Percentiles rank a stretch among this genome's conserved stretches.
Conservation (phyloP, 2,113 vertebrate genomes). For the Ictidomys tridecemlineatus region DNA sequence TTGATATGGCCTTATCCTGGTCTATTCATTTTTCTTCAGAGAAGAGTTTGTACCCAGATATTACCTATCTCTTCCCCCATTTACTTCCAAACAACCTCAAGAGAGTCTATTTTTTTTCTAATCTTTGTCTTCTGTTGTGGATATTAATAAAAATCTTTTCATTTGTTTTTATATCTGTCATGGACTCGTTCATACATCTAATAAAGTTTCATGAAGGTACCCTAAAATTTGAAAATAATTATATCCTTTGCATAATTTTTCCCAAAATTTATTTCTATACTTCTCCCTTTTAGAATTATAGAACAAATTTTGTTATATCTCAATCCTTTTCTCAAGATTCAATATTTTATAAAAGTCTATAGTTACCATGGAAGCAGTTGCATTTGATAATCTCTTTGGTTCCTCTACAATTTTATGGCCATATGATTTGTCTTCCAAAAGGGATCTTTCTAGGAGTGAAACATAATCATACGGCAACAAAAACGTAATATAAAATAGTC, state of each 20-base stretch:
- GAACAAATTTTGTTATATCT: not conserved
- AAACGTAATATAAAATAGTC: not conserved
- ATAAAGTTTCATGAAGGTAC: not conserved
- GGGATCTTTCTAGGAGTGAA: not conserved
- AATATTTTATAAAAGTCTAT: not conserved
- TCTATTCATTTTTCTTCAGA: not conserved
- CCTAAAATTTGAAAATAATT: not conserved
- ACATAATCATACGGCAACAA: not conserved
- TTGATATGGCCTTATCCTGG: not conserved
- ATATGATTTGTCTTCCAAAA: not conserved
- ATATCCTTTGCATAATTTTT: not conserved
- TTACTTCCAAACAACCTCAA: not conserved
- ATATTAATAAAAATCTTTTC: not conserved
- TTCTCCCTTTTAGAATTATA: not conserved
- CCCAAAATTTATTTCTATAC: not conserved
- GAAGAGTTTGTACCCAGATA: not conserved
- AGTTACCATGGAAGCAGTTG: not conserved
- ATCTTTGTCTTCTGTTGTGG: not conserved
- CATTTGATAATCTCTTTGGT: not conserved
- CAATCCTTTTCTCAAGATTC: not conserved
- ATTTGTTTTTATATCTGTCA: not conserved
- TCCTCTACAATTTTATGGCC: not conserved
- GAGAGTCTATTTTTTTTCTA: not conserved
- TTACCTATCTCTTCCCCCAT: not conserved
- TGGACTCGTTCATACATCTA: not conserved